Base-by-base conservation (phyloP, 2,888 invertebrate species). In the Lordiphosa fenestrarum region DNA sequence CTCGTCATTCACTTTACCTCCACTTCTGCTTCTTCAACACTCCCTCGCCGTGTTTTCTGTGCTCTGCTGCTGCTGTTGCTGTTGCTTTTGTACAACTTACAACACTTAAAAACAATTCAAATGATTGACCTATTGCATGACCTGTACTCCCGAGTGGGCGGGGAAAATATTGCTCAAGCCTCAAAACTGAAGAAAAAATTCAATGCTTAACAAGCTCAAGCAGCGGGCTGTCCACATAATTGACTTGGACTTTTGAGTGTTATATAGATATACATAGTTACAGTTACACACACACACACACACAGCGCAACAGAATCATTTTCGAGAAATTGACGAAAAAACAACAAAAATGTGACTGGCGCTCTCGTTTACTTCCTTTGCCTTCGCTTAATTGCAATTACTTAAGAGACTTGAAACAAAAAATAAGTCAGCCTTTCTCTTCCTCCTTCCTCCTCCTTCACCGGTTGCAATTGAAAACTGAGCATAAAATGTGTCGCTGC, bases 381-480 rank as follows among this genome's bases (percentile, higher is more conserved):
- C 63, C 75, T 82, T 82, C 80, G 66, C 83, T 75, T 75, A 78
- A 75, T 75, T 75, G 80, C 83, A 82, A 82, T 80, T 78, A 75
- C 74, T 77, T 59, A 52, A 71, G 68, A 63, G 68, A 63, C 75
- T 70, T 58, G 63, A 66, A 61, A 56, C 52, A 53, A 63, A 47
- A 36, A 25, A 51, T 9, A 55, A 48, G 47, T 56, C 37, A 36
- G n/a, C 23, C 36, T 15, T n/a, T 19, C 37, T n/a, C 39, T 33
- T n/a, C 33, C 40, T 12, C 6, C 37, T 15, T 4, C 30, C n/a
- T 2, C 21, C 5, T 4, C n/a, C n/a, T 40, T 33, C 19, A 13
- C 6, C 38, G 4, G 67, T 68, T 48, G 70, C 66, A 73, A 73
- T 73, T 76, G 71, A 15, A 71, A 66, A 73, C 76, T 58, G 56